Base-by-base conservation (phyloP, 2,797 vertebrate genomes). In the Gorsachius magnificus region DNA sequence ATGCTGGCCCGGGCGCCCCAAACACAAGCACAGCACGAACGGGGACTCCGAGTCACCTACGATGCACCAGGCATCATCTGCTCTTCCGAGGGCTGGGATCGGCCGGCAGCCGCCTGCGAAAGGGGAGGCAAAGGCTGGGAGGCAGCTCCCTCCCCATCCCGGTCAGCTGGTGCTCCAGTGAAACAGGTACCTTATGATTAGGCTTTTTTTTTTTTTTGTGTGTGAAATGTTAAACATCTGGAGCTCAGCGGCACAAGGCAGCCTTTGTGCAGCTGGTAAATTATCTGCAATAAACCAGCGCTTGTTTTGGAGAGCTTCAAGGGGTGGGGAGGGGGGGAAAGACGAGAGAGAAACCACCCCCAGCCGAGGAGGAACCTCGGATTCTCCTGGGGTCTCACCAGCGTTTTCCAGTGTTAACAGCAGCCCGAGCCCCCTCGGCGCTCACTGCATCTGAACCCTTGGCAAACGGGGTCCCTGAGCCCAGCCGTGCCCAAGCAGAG, bases 181-280 rank as follows among this genome's bases (percentile, higher is more conserved):
- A 86, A 96, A 65, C 97, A 97, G 95, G 96, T 96, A 96, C 91
- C 95, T 91, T 65, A 45, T 11, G 93, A 87, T 84, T 2, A 18
- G 88, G 51, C 28, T 86, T 46, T 84, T 11, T 65, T n/a, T 87
- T 46, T 84, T 84, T 11, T 63, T 38, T 38, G 43, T 84, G 10
- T 63, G 96, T 65, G 94, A 85, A 97, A 97, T 80, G 95, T 26
- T 93, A 90, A 96, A 97, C 97, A 98, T 98, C 98, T 98, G 98
- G 97, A 97, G 95, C 66, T 54, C 46, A 19, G 90, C 16, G 85
- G 90, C 46, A 98, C 97, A 98, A 97, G 96, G 89, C 79, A 18
- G 86, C 94, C 96, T 98, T 98, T 98, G 97, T 98, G 92, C 83
- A 11, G 85, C 92, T 5, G 75, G 94, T 71, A 88, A 92, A 92